Base-by-base conservation (phyloP, 1,140 invertebrate species). In the Maniola jurtina region DNA sequence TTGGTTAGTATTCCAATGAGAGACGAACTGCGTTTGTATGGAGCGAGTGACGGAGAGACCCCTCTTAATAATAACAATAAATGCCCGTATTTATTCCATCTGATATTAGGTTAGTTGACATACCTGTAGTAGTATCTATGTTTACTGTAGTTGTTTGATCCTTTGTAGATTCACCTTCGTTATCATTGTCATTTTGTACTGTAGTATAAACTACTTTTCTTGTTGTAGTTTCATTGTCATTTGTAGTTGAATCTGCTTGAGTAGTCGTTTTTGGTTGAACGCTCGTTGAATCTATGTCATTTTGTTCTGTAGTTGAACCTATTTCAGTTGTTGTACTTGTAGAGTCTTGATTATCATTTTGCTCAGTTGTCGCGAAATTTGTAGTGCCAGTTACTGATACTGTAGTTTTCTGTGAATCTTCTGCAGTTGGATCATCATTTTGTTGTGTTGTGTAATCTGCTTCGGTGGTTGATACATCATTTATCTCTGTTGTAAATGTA, bases 121-220 rank as follows among this genome's bases (percentile, higher is more conserved):
- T 25, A 25, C 25, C 25, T 55, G 48, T 52, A 52, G 13, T 47
- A 11, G 45, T n/a, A n/a, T 47, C 13, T 47, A 47, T 14, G 0
- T 50, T 36, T n/a, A 36, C 61, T 56, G 59, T 59, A 14, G 68
- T 36, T 50, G 33, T 38, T 33, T 47, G 40, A 16, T 25, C 11
- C 6, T 9, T 48, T 14, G 60, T 68, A 33, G 47, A 58, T n/a
- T 25, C 35, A 4, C n/a, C 48, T 11, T 45, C 13, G 13, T 13
- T 11, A 45, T 13, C 48, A 45, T 45, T 45, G 13, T 13, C 42
- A 45, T 45, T 45, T 13, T 11, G 9, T 45, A 45, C 10, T 45
- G 42, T 45, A 45, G 5, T 45, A 45, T 0, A n/a, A 45, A 8
- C 9, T 45, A 45, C 13, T 45, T 45, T n/a, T 8, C 9, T 45